Evolutionary conservation across 1,140 invertebrate genomes (phyloP).

Genomic region (Leptinotarsa texana): DNA sequence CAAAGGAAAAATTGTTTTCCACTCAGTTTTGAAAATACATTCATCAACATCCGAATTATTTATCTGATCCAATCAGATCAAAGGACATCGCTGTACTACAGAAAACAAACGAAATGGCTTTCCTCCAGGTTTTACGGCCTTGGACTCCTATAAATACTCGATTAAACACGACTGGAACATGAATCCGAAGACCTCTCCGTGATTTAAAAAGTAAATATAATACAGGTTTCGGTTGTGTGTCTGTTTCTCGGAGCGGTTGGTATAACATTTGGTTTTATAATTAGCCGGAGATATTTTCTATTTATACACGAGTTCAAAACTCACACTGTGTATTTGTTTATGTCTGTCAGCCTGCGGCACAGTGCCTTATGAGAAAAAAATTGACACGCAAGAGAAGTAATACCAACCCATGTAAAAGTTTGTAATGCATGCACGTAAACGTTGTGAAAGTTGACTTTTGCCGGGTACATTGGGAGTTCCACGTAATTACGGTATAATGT

Average conservation of each 20-base stretch:
- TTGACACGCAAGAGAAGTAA: neutral
- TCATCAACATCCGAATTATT: too few relatives aligned
- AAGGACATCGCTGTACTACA: too few relatives aligned
- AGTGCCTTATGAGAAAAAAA: neutral
- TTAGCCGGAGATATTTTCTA: constrained; percentile 1
- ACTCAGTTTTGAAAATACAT: too few relatives aligned
- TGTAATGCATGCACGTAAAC: too few relatives aligned
- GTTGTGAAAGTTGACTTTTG: too few relatives aligned
- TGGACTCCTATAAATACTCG: neutral
- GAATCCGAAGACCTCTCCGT: neutral
- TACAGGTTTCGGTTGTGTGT: constrained; percentile 1
- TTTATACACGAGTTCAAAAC: constrained; percentile 4
- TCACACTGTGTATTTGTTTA: neutral
- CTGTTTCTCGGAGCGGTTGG: neutral
- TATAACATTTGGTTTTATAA: constrained; percentile 6
- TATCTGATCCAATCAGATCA: too few relatives aligned
- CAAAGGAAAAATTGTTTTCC: too few relatives aligned
- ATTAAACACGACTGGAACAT: neutral
- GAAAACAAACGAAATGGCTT: neutral
- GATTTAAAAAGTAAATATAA: constrained; percentile 7
- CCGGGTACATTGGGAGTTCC: too few relatives aligned
- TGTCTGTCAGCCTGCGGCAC: constrained; percentile 3
- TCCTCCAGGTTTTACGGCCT: constrained; percentile 1
- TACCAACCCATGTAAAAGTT: too few relatives aligned
- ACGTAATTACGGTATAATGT: too few relatives aligned